A percentile compares a stretch with the other conserved stretches of the same genome.
phyloP scores from a whole-genome alignment of 2,113 vertebrate genomes.

The Chamaea fasciata region DNA sequence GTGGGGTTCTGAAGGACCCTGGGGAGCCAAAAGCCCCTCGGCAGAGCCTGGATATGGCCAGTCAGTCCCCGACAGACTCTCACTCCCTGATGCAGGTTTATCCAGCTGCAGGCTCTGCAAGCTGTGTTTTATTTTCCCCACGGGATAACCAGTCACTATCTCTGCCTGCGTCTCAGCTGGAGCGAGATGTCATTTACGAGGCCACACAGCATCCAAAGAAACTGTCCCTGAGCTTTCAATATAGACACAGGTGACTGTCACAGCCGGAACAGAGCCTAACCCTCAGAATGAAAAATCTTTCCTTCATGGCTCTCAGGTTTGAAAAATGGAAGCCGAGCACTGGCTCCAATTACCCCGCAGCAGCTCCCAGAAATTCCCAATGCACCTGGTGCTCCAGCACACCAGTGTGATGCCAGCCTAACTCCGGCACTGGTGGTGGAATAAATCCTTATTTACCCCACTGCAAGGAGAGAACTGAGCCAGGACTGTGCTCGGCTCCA shows the following conservation, averaged over 20 bases:
- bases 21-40: neutral
- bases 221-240: neutral
- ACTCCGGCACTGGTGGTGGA: accelerated
- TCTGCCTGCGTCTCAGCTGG: neutral
- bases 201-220: neutral
- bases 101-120: neutral
- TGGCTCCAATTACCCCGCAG: neutral
- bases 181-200: neutral
- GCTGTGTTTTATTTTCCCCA: neutral
- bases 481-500: accelerated
- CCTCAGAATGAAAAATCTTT: neutral
- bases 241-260: neutral
- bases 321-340: neutral
- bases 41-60: neutral
- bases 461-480: neutral
- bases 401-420: neutral
- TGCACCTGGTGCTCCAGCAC: accelerated
- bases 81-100: accelerated
- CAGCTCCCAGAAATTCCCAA: neutral
- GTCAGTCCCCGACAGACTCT: neutral
- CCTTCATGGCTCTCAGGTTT: neutral
- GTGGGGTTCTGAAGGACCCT: neutral
- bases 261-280: neutral
- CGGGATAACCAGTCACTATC: neutral
- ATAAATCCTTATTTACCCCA: neutral